Base-by-base conservation (phyloP, 2,797 vertebrate species). In the Helostoma temminkii region DNA sequence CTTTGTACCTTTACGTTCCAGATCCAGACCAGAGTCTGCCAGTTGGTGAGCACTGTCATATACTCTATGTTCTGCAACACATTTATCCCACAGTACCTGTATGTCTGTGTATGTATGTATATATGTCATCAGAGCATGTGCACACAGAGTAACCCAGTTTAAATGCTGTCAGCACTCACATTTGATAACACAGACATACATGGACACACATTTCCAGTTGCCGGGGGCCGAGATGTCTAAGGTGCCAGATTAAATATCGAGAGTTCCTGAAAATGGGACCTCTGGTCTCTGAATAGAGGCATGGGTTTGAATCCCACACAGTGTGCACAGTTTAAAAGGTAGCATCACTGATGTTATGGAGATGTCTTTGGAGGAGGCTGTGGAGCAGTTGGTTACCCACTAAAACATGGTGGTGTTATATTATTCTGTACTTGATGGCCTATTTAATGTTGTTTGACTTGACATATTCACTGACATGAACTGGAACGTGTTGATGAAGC, bases 171-270 rank as follows among this genome's bases (percentile, higher is more conserved):
- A 70, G 8, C 54, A 22, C 7, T 2, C 1, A 7, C 26, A 62
- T 80, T 30, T 65, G 30, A 64, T 83, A 74, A 76, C 34, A 37
- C 45, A 61, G 22, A 54, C 37, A 64, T 50, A 56, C 25, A 39
- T 41, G 16, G 30, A 34, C 25, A 61, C 9, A 36, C 26, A 28
- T 21, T 32, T 4, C 9, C 30, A 32, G 30, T 10, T 10, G 2
- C 30, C 30, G 9, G 30, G 30, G 30, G 30, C 34, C 34, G 34
- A 36, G 14, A 2, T 2, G 34, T 37, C 34, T 4, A 3, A 37
- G 34, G 34, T 15, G 34, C 34, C 34, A 37, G 34, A 36, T 11
- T 14, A 9, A 36, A 36, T 9, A 4, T 36, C 8, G 3, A 10
- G 9, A 5, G 5, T 14, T 36, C 34, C 2, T 6, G 30, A 30